Evolutionary conservation across 2,797 vertebrate genomes (phyloP).

Genomic region (Peromyscus attwateri): DNA sequence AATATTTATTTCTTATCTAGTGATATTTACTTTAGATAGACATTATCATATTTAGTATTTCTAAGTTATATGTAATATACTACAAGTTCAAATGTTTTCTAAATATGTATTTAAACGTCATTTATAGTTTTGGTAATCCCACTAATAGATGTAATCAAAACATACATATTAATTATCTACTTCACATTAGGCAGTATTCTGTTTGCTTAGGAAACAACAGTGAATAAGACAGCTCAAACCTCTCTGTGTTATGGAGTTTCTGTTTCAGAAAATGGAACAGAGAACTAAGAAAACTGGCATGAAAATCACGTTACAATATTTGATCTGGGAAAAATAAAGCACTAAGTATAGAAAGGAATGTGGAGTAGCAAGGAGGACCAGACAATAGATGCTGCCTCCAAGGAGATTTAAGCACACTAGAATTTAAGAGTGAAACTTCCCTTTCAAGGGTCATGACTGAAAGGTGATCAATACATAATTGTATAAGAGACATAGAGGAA

Average conservation of each 20-base stretch:
- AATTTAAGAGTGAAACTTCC: background rate
- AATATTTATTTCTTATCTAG: slow-evolving; percentile 25
- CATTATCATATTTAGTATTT: background rate
- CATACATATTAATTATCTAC: background rate
- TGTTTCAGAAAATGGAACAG: background rate
- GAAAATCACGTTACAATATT: background rate
- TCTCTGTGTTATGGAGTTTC: background rate
- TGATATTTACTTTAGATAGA: background rate
- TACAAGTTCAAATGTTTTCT: background rate
- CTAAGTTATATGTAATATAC: background rate
- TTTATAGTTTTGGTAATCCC: background rate
- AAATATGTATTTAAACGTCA: background rate
- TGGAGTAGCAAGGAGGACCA: background rate
- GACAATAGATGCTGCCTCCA: background rate
- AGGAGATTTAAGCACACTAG: background rate
- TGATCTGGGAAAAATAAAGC: background rate
- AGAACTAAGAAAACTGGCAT: background rate
- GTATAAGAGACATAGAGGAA: background rate
- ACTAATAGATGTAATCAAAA: background rate
- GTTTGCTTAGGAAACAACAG: background rate
- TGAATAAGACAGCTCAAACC: background rate
- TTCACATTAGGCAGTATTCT: background rate
- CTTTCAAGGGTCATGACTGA: background rate
- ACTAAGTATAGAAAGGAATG: background rate
- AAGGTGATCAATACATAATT: background rate